Conservation (phyloP, 1,140 invertebrate species). For the Colletes gigas region DNA sequence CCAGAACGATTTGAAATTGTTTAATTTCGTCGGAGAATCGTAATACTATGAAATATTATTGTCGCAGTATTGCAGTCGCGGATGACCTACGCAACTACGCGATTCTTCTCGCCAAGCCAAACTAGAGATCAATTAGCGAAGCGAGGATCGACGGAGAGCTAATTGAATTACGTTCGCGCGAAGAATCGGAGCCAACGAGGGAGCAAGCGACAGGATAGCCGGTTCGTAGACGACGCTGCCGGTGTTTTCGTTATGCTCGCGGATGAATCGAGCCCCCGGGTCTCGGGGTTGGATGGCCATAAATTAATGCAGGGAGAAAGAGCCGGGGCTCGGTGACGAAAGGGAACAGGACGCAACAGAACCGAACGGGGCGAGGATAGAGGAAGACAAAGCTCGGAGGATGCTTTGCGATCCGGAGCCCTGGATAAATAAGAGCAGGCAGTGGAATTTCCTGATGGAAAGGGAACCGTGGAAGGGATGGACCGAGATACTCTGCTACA, state of each 20-base stretch:
- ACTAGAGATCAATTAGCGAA: not conserved
- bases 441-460: conserved; percentile 37
- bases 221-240: not conserved
- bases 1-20: no score
- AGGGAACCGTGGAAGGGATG: not conserved
- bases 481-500: conserved; percentile 45
- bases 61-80: no score
- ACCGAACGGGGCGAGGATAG: not conserved
- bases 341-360: no score
- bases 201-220: not conserved
- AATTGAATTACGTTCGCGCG: conserved; percentile 1
- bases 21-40: no score
- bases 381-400: conserved; percentile 20
- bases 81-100: no score
- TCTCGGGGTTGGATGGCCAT: not conserved
- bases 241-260: conserved; percentile 10
- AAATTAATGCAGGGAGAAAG: not conserved
- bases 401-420: conserved; percentile 29
- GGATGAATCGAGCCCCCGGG: not conserved
- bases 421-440: conserved; percentile 43
- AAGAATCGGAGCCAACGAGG: not conserved
- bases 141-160: not conserved
- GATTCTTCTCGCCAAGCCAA: not conserved
- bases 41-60: no score
- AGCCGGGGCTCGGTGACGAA: not conserved